Evolutionary conservation across 2,113 vertebrate species (phyloP), one percentile per base, ranked within the genome.

Genomic region (Platysteira castanea): DNA sequence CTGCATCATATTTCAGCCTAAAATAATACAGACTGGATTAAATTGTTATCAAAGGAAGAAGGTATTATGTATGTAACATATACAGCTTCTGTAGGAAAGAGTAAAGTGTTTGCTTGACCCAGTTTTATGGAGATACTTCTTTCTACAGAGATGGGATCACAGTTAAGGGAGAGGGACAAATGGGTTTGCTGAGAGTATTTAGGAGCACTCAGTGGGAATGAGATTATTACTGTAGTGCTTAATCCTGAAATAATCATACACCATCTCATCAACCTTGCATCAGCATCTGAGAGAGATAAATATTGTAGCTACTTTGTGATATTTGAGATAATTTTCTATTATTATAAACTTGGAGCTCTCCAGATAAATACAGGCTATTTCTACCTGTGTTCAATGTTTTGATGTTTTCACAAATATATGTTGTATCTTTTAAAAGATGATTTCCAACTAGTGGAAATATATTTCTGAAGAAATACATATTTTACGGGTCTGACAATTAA

Each of bases 151-250:
- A 59, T 76, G 41, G 87, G 54, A 77, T 96, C 39, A 67, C 27
- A 70, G 63, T 70, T 84, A 88, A 73, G 78, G 68, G 44, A 93
- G 71, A 92, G 26, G 47, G 41, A 75, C 4, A 11, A 94, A 92
- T 84, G 83, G 80, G n/a, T 73, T 95, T 92, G 57, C 89, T 90
- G 56, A 71, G 82, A 93, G 75, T 78, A 88, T 97, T 97, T 92
- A 96, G 71, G 74, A 95, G 65, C 57, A 88, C 88, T 94, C 67
- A 63, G 11, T 90, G 68, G 90, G 71, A 84, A 84, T 93, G 84
- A 83, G 94, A 89, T 97, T 96, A 96, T 84, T 91, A 33, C 37
- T 92, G 88, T 59, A 52, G 65, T 75, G 77, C 84, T 89, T 96
- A 96, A 94, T 96, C 75, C 91, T 64, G 73, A 92, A 87, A 91